A percentile compares a stretch with the other conserved stretches of the same genome.
These are phyloP conservation scores for Drosophila percnosoma DNA, from an alignment of 2,888 invertebrate species.

Conservation along the genomic window DNA sequence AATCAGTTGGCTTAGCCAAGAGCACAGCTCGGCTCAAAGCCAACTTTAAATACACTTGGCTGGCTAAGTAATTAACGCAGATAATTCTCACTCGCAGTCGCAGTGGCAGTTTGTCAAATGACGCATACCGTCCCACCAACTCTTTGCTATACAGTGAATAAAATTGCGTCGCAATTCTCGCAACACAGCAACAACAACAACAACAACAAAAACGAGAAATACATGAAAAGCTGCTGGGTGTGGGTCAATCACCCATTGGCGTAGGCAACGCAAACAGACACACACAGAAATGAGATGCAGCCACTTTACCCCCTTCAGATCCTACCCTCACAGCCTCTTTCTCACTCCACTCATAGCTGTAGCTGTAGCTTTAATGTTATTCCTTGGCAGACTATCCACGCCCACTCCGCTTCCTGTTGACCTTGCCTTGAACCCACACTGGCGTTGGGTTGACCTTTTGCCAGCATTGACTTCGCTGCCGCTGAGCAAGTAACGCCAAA, in stretches of 20 bases:
- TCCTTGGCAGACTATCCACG: constrained; percentile 13
- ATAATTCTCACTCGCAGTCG: constrained; percentile 15
- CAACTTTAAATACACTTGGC: constrained; percentile 12
- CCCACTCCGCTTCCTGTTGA: constrained; percentile 23
- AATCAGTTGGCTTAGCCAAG: constrained; percentile 20
- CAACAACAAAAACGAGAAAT: constrained; percentile 3
- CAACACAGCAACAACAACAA: neutral
- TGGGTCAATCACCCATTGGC: constrained; percentile 46
- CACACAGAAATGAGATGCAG: constrained; percentile 26
- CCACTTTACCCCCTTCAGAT: neutral
- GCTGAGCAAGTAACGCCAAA: constrained; percentile 1
- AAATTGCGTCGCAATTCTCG: constrained; percentile 63
- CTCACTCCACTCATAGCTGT: neutral
- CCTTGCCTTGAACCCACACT: constrained; percentile 38
- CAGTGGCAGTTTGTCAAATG: constrained; percentile 29
- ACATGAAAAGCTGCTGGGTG: constrained; percentile 18
- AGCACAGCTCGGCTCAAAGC: constrained; percentile 23
- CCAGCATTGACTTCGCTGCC: constrained; percentile 22
- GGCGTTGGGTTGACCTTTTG: constrained; percentile 43
- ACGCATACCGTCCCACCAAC: constrained; percentile 48
- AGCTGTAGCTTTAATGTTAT: neutral
- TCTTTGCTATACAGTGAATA: neutral
- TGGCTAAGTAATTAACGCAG: constrained; percentile 2
- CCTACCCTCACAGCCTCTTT: too few species aligned
- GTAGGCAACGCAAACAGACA: constrained; percentile 1